Evolutionary conservation across 2,797 vertebrate species (phyloP).

Genomic region (Paramormyrops hopkinsi): DNA sequence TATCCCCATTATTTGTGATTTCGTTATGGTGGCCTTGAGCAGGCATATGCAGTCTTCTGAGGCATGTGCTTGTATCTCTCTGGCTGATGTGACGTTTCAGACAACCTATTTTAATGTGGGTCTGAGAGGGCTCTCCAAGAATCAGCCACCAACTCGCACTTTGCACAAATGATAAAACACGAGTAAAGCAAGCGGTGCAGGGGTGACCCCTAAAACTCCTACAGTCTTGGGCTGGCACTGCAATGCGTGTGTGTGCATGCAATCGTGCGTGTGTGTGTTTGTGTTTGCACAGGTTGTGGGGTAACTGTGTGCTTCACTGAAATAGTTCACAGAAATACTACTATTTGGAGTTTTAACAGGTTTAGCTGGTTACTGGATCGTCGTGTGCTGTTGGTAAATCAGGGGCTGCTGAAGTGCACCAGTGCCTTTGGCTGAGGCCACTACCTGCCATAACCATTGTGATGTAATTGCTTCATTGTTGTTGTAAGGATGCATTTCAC

Average conservation of each 20-base stretch:
- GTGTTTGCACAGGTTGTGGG: not conserved
- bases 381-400: not conserved
- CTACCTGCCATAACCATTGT: not conserved
- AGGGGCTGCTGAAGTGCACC: not conserved
- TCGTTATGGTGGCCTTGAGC: not conserved
- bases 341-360: not conserved
- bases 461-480: not conserved
- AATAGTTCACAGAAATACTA: not conserved
- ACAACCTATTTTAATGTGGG: not conserved
- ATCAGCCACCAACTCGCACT: not conserved
- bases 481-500: not conserved
- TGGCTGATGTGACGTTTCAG: not conserved
- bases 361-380: not conserved
- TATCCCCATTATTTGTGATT: not conserved
- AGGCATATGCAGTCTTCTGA: not conserved
- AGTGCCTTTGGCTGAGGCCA: not conserved
- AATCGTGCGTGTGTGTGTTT: not conserved
- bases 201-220: not conserved
- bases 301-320: not conserved
- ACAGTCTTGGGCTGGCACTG: not conserved
- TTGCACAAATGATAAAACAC: not conserved
- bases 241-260: not conserved
- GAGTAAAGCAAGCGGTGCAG: not conserved
- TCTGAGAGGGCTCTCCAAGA: not conserved
- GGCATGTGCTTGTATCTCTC: not conserved